Base-by-base conservation (phyloP, 2,113 vertebrate species). In the Gnathonemus echidnorhynchus region DNA sequence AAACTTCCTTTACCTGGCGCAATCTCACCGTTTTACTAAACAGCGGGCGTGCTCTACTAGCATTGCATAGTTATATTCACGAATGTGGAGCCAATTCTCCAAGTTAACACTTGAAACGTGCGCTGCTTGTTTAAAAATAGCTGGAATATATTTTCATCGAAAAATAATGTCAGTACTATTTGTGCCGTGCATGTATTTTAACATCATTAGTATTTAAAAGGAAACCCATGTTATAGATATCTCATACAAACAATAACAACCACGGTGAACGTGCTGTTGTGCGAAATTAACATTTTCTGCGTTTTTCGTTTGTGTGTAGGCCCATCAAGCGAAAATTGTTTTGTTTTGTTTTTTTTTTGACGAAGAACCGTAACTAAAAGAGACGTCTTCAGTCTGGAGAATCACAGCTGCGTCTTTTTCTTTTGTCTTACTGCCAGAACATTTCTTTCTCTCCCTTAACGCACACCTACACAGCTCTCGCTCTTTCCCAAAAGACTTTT, bases 381-480 rank as follows among this genome's bases (percentile, higher is more conserved):
- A 31, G 62, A 70, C 27, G n/a, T 48, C 19, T 93, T 89, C n/a
- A 31, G 56, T 90, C 70, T 85, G 74, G 90, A 90, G 92, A 91
- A 85, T 90, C 85, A 88, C 93, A 94, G 92, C 93, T 94, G 93
- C 91, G 93, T 89, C 89, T 92, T 90, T 58, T 90, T 93, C 91
- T 89, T 90, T 91, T 89, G 88, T 58, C 89, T 90, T 87, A 88
- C 58, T 19, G 66, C 35, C 77, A 31, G 74, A 42, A 83, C 77
- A 83, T 39, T 83, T 83, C 77, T 83, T 83, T 83, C 8, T 5
- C 45, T 35, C 52, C 83, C 58, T 91, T 92, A 56, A 90, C 91
- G 87, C 90, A 91, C 92, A 94, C 94, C 93, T 74, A 93, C 94
- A 94, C 95, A 88, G 90, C 95, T 91, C 89, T 88, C 91, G 49